phyloP scores from a whole-genome alignment of 2,113 vertebrate species.

The Symphodus melops region DNA sequence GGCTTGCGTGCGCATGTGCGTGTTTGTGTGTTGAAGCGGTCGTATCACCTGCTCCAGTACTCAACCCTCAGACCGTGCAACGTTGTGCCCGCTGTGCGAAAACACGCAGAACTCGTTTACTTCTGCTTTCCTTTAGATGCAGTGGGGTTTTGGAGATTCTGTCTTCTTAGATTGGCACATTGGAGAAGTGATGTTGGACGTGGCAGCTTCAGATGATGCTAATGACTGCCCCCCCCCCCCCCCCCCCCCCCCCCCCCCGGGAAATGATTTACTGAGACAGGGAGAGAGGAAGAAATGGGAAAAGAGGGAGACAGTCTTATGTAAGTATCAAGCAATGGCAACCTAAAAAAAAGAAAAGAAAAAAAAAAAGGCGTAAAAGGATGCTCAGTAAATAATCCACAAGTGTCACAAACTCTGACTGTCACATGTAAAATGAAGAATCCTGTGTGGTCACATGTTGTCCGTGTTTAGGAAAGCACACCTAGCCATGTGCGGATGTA shows the following conservation, averaged over 20 bases:
- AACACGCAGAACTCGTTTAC: conserved; percentile 29
- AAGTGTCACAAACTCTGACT: conserved; percentile 43
- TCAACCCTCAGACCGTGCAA: conserved; percentile 35
- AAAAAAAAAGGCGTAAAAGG: conserved; percentile 5
- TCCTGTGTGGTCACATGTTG: conserved; percentile 22
- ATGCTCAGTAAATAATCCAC: conserved; percentile 53
- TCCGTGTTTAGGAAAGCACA: conserved; percentile 7
- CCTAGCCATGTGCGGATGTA: conserved; percentile 7
- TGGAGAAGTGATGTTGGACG: conserved; percentile 50
- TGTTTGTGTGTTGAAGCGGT: background rate
- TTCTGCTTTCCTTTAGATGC: background rate
- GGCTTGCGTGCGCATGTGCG: conserved; percentile 23
- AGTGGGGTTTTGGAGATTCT: conserved; percentile 25
- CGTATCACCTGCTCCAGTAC: conserved; percentile 54
- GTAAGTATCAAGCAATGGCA: conserved; percentile 66
- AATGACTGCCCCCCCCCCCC: conserved; percentile 74
- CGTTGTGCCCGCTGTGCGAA: conserved; percentile 41
- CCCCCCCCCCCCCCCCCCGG: too few relatives aligned
- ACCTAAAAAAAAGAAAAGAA: conserved; percentile 41
- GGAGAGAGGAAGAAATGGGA: conserved; percentile 42
- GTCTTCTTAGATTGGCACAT: conserved; percentile 65
- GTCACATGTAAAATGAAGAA: conserved; percentile 29
- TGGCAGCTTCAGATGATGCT: conserved; percentile 69
- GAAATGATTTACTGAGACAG: conserved; percentile 73
- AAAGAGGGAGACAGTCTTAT: conserved; percentile 63